phyloP scores from a whole-genome alignment of 2,797 vertebrate genomes.

The Uromys caudimaculatus region DNA sequence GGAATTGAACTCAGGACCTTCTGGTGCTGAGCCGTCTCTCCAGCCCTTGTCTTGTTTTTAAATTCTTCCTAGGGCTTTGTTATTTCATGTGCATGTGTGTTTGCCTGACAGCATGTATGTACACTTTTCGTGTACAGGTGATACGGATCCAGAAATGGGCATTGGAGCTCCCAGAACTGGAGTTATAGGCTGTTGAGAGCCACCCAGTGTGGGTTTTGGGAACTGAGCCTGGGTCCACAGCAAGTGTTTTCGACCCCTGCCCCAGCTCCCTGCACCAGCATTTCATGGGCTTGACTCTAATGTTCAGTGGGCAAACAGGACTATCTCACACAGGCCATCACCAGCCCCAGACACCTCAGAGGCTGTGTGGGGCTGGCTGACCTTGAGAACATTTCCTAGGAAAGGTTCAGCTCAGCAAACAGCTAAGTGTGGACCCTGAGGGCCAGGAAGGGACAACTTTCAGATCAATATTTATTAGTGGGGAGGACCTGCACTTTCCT shows the following conservation, averaged over 20 bases:
- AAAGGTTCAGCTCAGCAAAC: not conserved
- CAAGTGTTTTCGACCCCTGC: not conserved
- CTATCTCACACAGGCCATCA: not conserved
- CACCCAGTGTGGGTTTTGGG: not conserved
- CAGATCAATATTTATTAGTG: constrained; percentile 61
- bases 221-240: not conserved
- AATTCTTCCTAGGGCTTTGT: not conserved
- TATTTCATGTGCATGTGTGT: not conserved
- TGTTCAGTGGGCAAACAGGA: not conserved
- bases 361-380: not conserved
- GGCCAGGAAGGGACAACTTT: constrained; percentile 4
- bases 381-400: not conserved
- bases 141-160: not conserved
- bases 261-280: not conserved
- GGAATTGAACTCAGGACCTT: too few species aligned
- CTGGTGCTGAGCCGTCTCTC: too few species aligned
- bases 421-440: not conserved
- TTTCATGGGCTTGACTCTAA: not conserved
- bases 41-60: not conserved
- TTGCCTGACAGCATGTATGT: not conserved
- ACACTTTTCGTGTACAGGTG: not conserved
- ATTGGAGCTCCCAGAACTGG: not conserved
- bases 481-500: not conserved
- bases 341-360: not conserved
- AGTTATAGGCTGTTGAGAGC: not conserved